These are phyloP conservation scores for Ctenodactylus gundi DNA, from an alignment of 2,113 vertebrate species.

Conservation along the genomic window DNA sequence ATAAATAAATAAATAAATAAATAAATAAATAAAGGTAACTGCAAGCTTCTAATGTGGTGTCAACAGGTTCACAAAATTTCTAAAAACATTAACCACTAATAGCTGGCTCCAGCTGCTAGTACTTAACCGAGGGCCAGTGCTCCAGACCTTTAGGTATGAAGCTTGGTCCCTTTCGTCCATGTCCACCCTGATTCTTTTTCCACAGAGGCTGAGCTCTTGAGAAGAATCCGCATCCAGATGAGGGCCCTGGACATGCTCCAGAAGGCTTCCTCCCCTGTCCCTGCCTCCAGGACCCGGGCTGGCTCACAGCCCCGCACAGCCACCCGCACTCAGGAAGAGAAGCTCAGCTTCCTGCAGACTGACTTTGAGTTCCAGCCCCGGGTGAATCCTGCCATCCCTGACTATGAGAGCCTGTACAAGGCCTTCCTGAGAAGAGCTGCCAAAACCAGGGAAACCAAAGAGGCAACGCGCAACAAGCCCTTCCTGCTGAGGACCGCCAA, in stretches of 20 bases:
- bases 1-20: too few species aligned
- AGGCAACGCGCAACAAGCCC: constrained; percentile 89
- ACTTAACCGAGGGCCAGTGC: background rate
- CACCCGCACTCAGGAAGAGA: constrained; percentile 85
- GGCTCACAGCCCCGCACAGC: constrained; percentile 79
- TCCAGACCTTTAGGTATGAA: background rate
- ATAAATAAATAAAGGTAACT: too few species aligned
- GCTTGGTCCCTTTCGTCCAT: background rate
- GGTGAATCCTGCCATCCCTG: constrained; percentile 88
- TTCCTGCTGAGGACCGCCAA: constrained; percentile 91
- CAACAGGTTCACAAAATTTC: background rate
- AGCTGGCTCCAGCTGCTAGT: background rate
- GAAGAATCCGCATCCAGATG: constrained; percentile 86
- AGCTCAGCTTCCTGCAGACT: constrained; percentile 89
- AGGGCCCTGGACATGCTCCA: constrained; percentile 86
- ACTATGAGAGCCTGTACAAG: constrained; percentile 90
- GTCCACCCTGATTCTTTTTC: constrained; percentile 66
- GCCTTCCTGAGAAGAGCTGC: constrained; percentile 87
- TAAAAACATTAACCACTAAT: background rate
- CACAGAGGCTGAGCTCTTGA: constrained; percentile 88
- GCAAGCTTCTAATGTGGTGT: background rate
- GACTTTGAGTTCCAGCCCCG: constrained; percentile 90
- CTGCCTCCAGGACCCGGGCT: constrained; percentile 60
- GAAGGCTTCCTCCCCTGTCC: constrained; percentile 77
- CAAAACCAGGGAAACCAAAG: constrained; percentile 83